Percentiles rank a stretch among this genome's conserved stretches.
Evolutionary conservation across 2,113 vertebrate species (phyloP).

Genomic region (Physeter macrocephalus): DNA sequence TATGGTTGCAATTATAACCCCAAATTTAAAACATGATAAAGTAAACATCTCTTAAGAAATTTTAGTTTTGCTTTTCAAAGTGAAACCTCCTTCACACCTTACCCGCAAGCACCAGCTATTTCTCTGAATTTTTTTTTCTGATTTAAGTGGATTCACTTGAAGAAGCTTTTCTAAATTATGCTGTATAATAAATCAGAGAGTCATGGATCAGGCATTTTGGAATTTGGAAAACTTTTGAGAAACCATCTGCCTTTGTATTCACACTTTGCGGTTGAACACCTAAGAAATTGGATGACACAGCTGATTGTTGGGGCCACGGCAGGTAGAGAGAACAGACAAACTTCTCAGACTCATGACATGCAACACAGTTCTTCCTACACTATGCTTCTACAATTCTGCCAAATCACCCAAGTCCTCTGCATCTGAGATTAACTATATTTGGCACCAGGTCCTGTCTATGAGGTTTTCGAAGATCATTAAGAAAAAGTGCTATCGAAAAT

Average conservation of each 20-base stretch:
- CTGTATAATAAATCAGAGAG: background rate
- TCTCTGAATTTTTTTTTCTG: background rate
- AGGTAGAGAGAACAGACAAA: background rate
- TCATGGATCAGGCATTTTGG: background rate
- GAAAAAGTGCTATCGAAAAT: background rate
- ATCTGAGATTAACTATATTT: background rate
- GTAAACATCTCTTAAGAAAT: background rate
- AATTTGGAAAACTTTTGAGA: background rate
- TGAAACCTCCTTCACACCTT: background rate
- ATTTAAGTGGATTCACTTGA: background rate
- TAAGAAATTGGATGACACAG: background rate
- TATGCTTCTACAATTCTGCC: background rate
- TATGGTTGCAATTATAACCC: conserved; percentile 14
- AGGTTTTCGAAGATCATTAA: background rate
- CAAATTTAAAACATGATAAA: conserved; percentile 11
- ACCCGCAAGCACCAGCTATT: background rate
- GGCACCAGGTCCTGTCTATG: background rate
- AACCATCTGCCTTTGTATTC: background rate
- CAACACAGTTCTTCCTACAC: background rate
- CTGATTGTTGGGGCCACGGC: background rate
- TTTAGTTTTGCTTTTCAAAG: conserved; percentile 13
- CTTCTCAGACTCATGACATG: background rate
- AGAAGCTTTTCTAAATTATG: background rate
- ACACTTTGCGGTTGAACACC: background rate
- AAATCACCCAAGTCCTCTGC: background rate